Evolutionary conservation across 2,113 vertebrate genomes (phyloP).

Genomic region (Chrysochloris asiatica): DNA sequence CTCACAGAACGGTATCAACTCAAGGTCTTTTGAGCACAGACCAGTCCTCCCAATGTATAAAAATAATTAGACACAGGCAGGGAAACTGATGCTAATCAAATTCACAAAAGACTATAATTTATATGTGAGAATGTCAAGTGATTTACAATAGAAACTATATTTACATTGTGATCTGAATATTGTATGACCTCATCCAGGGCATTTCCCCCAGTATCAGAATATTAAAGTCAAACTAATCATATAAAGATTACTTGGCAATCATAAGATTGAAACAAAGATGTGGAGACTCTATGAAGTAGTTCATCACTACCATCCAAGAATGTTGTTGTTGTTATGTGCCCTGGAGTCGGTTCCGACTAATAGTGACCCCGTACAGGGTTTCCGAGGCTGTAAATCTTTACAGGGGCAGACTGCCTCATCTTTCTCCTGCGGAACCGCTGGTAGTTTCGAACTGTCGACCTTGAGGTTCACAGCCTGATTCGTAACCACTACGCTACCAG

Average conservation of each 20-base stretch:
- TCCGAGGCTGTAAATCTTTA: too few relatives aligned
- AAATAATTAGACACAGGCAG: background rate
- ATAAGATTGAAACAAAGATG: background rate
- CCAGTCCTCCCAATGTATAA: background rate
- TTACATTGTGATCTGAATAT: background rate
- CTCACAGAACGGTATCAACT: conserved; percentile 18
- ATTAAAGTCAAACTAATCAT: conserved; percentile 1
- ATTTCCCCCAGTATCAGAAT: background rate
- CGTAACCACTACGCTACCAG: too few relatives aligned
- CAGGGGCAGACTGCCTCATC: too few relatives aligned
- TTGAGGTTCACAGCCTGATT: too few relatives aligned
- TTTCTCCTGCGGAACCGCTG: too few relatives aligned
- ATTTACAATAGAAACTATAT: background rate
- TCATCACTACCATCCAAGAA: background rate
- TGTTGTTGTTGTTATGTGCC: too few relatives aligned
- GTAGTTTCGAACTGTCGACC: too few relatives aligned
- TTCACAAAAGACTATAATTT: background rate
- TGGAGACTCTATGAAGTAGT: background rate
- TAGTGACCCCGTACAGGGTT: too few relatives aligned
- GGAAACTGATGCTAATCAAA: background rate
- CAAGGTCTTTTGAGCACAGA: background rate
- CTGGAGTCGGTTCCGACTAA: too few relatives aligned
- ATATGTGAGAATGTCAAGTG: background rate
- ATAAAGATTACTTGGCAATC: background rate
- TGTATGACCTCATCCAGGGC: background rate